Conservation (phyloP, 1,140 invertebrate species). For the Ylistrum balloti region DNA sequence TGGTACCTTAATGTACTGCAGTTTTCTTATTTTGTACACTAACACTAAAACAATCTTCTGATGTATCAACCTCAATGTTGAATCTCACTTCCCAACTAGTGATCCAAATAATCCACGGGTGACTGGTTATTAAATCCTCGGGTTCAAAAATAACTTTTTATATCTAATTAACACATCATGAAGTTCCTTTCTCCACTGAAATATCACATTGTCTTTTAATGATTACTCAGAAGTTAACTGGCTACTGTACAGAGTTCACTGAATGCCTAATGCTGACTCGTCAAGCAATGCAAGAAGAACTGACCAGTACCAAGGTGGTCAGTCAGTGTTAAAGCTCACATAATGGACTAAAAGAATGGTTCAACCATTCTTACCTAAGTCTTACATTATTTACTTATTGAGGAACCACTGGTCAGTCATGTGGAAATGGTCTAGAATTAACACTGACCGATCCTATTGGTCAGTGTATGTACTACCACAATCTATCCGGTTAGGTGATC, state of each 20-base stretch:
- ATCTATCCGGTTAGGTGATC: conserved; percentile 6
- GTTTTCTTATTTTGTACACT: background rate
- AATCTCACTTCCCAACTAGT: too few species aligned
- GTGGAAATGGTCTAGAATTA: too few species aligned
- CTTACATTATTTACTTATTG: background rate
- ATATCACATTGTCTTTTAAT: too few species aligned
- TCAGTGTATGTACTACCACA: background rate
- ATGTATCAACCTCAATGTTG: too few species aligned
- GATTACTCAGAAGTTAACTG: background rate
- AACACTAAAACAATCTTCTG: too few species aligned
- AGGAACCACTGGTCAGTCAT: too few species aligned
- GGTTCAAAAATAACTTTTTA: too few species aligned
- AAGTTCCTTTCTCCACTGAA: too few species aligned
- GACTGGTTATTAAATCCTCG: too few species aligned
- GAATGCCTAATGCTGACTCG: background rate
- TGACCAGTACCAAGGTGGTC: background rate
- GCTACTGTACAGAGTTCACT: background rate
- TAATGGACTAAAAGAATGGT: background rate
- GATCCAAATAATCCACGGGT: too few species aligned
- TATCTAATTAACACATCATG: too few species aligned
- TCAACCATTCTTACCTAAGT: conserved; percentile 5
- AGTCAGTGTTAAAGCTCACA: background rate
- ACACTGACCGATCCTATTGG: background rate
- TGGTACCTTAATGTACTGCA: background rate
- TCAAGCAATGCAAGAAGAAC: background rate